phyloP scores from a whole-genome alignment of 2,113 vertebrate species.

The Hipposideros armiger region DNA sequence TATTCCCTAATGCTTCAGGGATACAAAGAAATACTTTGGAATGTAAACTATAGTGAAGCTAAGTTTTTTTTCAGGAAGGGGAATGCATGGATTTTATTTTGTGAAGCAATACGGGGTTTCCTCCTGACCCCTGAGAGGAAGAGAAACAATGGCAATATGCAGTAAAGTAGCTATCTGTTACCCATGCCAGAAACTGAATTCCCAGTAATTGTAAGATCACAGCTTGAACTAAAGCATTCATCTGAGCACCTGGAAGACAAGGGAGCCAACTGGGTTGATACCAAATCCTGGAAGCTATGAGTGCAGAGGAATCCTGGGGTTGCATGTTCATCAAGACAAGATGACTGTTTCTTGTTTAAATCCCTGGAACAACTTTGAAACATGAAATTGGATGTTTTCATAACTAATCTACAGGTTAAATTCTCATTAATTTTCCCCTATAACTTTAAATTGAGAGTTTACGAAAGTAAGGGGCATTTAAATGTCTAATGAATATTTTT shows the following conservation, averaged over 20 bases:
- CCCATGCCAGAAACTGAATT: background rate
- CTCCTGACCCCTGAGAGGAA: background rate
- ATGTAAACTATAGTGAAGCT: background rate
- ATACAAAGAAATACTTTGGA: background rate
- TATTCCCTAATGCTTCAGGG: background rate
- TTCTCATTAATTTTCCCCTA: background rate
- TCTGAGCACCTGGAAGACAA: conserved; percentile 36
- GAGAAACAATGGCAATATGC: rapidly evolving
- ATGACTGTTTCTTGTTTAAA: background rate
- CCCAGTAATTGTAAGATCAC: background rate
- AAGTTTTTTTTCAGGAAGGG: background rate
- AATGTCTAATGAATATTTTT: background rate
- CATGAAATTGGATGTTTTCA: background rate
- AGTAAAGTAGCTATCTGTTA: background rate
- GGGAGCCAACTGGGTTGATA: background rate
- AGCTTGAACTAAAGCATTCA: background rate
- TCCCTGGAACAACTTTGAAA: background rate
- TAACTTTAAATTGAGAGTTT: background rate
- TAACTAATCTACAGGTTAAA: background rate
- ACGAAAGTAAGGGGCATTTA: background rate
- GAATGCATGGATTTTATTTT: background rate
- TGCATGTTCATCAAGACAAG: background rate
- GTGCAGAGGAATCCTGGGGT: background rate
- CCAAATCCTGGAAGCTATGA: background rate
- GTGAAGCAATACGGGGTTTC: background rate